Evolutionary conservation across 2,888 invertebrate genomes (phyloP).

Genomic region (Napeogenes sylphis): DNA sequence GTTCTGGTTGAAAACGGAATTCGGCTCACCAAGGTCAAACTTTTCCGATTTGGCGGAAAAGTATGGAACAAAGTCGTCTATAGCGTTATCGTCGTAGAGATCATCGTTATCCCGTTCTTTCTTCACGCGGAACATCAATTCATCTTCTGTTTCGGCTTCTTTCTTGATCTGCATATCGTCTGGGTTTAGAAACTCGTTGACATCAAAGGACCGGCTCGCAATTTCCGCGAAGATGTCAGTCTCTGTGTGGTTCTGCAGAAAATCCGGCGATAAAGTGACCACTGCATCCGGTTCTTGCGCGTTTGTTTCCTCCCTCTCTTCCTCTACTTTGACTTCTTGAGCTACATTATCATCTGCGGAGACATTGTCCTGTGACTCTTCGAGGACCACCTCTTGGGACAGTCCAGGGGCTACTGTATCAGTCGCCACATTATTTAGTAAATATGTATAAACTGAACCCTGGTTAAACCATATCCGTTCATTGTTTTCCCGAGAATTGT

Average conservation of each 20-base stretch:
- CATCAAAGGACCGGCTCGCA: conserved; percentile 65
- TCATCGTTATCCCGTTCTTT: conserved; percentile 57
- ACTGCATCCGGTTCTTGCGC: conserved; percentile 50
- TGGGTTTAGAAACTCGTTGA: conserved; percentile 64
- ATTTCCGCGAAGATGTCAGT: conserved; percentile 65
- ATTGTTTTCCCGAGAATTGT: conserved; percentile 60
- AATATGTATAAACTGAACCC: conserved; percentile 69
- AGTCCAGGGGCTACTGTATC: conserved; percentile 65
- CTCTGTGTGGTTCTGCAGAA: conserved; percentile 57
- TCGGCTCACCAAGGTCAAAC: conserved; percentile 53
- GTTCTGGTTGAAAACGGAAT: conserved; percentile 77
- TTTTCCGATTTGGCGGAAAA: conserved; percentile 59
- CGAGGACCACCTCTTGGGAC: conserved; percentile 48
- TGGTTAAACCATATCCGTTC: conserved; percentile 65
- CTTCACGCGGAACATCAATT: conserved; percentile 51
- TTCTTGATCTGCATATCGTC: conserved; percentile 66
- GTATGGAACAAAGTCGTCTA: conserved; percentile 66
- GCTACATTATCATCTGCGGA: conserved; percentile 70
- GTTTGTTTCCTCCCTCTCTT: conserved; percentile 40
- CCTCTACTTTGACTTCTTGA: conserved; percentile 69
- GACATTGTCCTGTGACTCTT: conserved; percentile 53
- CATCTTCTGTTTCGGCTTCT: conserved; percentile 42
- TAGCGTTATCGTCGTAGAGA: conserved; percentile 67
- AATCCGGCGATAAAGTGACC: conserved; percentile 63
- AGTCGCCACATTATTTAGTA: conserved; percentile 70